phyloP scores from a whole-genome alignment of 2,797 vertebrate genomes.

The Crax fasciolata region DNA sequence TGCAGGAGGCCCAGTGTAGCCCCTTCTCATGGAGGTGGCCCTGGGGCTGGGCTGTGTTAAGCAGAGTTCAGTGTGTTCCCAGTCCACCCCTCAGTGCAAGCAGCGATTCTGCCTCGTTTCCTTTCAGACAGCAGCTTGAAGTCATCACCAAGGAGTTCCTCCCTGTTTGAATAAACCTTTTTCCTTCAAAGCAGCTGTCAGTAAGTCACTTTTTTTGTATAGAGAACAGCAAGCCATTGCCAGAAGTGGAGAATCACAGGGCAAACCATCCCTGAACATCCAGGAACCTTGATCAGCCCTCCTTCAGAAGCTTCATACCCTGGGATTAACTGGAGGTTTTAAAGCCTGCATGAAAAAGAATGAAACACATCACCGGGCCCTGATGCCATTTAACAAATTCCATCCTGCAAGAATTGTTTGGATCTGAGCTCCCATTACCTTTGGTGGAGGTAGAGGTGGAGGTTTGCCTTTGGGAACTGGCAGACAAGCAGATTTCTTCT shows the following conservation, averaged over 20 bases:
- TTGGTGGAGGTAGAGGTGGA: constrained; percentile 25
- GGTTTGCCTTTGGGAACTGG: constrained; percentile 19
- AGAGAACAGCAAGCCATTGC: background rate
- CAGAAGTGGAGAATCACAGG: background rate
- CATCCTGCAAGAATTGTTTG: fast-evolving
- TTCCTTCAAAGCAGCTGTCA: background rate
- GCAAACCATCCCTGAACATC: background rate
- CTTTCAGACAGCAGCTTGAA: background rate
- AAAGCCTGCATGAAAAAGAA: background rate
- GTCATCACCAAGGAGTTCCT: background rate
- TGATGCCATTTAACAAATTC: background rate
- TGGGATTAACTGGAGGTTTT: constrained; percentile 49
- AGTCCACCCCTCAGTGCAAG: background rate
- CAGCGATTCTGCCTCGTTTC: fast-evolving
- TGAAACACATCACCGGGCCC: background rate
- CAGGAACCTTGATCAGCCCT: background rate
- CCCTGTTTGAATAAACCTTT: fast-evolving
- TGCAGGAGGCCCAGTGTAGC: background rate
- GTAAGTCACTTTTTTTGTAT: background rate
- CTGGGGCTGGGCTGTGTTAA: background rate
- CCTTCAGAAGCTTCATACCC: constrained; percentile 17
- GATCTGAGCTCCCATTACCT: background rate
- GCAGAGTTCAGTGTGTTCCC: background rate
- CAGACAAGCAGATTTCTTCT: background rate
- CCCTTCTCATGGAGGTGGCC: fast-evolving